Base-by-base conservation (phyloP, 37 sponge, comb jelly and placozoan species). In the Halichondria panicea region DNA sequence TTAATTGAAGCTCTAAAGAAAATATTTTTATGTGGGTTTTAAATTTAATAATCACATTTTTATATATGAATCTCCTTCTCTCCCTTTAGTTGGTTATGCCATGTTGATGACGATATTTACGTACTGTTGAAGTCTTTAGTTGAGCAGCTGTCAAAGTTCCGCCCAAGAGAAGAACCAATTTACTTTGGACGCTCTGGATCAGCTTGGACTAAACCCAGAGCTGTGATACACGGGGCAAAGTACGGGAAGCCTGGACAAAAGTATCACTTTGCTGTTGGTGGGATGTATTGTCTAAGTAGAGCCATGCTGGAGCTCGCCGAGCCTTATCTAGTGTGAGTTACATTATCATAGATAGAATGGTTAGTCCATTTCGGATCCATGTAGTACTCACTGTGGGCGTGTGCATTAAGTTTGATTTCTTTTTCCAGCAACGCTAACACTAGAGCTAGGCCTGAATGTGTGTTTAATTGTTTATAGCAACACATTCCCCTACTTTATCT, bases 241-340 rank as follows among this genome's bases (percentile, higher is more conserved):
- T 25, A 48, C 53, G 63, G 76, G 33, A 31, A 3, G 8, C 76
- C 76, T 18, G 56, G 69, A 0, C 38, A 27, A 27, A 78, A 34
- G 71, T 80, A 61, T 28, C 81, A 80, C 43, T 80, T 80, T 80
- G 81, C 81, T 21, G 81, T 80, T 12, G 81, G 81, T 44, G 81
- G 81, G 22, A 61, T 80, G 81, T 80, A 80, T 38, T 80, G 81
- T 46, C 63, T 80, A 43, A 70, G 71, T 42, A 80, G 81, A 80
- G 61, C 81, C 31, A 80, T 80, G 72, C 63, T 80, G 50, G 63
- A 58, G 36, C 41, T 2, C 24, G 63, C 48, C 25, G 57, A 61
- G 52, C 69, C 69, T 2, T 80, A 56, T 28, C 69, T 80, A 22
- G 72, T 60, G 81, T 80, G 34, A 63, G 71, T 43, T 28, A 21